These are phyloP conservation scores for Galeruca laticollis DNA, from an alignment of 2,888 invertebrate genomes.

Conservation along the genomic window DNA sequence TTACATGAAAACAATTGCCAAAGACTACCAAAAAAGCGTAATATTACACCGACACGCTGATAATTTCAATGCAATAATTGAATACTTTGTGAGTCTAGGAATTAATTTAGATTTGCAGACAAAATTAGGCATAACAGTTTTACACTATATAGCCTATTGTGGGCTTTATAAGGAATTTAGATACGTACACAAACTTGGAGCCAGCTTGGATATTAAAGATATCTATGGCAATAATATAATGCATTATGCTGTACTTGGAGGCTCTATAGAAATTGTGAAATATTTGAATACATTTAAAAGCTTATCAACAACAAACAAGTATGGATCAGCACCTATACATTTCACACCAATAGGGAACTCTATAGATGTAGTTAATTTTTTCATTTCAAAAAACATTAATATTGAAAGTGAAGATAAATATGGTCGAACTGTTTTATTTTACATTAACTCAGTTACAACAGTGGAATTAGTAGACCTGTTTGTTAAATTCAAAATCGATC, in stretches of 20 bases:
- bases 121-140: constrained; percentile 5
- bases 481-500: constrained; percentile 2
- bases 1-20: not conserved
- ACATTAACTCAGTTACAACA: constrained; percentile 9
- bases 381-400: not conserved
- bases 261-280: constrained; percentile 5
- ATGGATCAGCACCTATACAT: constrained; percentile 17
- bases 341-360: constrained; percentile 21
- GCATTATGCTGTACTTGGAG: constrained; percentile 23
- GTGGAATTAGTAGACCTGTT: constrained; percentile 9
- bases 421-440: constrained; percentile 17
- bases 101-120: not conserved
- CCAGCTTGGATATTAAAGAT: not conserved
- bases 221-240: constrained; percentile 15
- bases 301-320: not conserved
- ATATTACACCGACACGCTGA: not conserved
- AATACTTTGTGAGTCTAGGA: constrained; percentile 1
- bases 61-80: constrained; percentile 3
- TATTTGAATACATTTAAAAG: constrained; percentile 7
- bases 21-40: not conserved
- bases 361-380: constrained; percentile 11
- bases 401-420: constrained; percentile 4
- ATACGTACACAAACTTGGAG: not conserved
- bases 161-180: constrained; percentile 18
- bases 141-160: constrained; percentile 22